Base-by-base conservation (phyloP, 2,888 invertebrate genomes). In the Amiota minor region DNA sequence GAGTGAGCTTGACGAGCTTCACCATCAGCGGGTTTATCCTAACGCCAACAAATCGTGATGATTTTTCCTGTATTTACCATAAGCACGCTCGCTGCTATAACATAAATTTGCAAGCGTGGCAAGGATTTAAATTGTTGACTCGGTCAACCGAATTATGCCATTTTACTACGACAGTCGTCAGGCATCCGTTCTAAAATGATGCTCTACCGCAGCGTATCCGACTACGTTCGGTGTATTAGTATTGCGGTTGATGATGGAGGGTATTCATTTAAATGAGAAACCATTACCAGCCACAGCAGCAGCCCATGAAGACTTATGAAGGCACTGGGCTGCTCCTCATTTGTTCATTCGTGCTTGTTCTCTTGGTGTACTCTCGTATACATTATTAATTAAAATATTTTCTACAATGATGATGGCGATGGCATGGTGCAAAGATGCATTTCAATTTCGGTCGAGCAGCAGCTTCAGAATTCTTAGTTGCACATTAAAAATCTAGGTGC, bases 351-450 rank as follows among this genome's bases (percentile, higher is more conserved):
- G 14, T 35, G 45, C 12, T 65, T 14, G 62, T 14, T 35, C 35
- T 64, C 62, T 69, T 78, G 75, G 50, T 23, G 20, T 72, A 53
- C 76, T 78, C 78, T 75, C 78, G 76, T 77, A 76, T 82, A 79
- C 81, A 85, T 86, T 84, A 86, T 85, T 84, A 82, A 84, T 86
- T 85, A 81, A 85, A 85, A 85, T 85, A 85, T 84, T 84, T 82
- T 78, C 75, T 80, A 80, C 80, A 77, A 80, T 80, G 78, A 80
- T 81, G 79, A 78, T 74, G 76, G 79, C 76, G 74, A 72, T 76
- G 74, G 20, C 75, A 77, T 78, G 75, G 74, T 72, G 74, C 75
- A n/a, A 67, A 73, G 75, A 73, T 78, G 73, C 78, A 79, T 77
- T 79, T 75, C 77, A 75, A 79, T 79, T 79, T 78, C 77, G 77